Base-by-base conservation (phyloP, 2,113 vertebrate species). In the Rhadina sibilatrix region DNA sequence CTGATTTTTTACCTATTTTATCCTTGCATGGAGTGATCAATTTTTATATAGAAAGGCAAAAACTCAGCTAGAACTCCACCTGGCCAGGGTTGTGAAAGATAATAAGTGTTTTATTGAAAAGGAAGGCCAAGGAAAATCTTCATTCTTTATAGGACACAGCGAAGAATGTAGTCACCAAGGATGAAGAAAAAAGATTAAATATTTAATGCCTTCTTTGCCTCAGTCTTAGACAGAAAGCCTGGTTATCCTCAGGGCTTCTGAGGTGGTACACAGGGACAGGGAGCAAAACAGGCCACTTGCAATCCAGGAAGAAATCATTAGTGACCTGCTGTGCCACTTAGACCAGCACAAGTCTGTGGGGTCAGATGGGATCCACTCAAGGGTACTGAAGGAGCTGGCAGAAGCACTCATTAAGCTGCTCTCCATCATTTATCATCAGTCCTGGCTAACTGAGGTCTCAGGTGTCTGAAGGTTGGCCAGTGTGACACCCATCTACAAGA, bases 401-500 rank as follows among this genome's bases (percentile, higher is more conserved):
- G 6, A 35, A 31, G 44, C 4, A 11, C 5, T 50, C 0, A 0
- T 0, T 5, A 31, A 44, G 4, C 9, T 4, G 3, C 4, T 18
- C 7, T 59, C 22, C 31, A 33, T 27, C 13, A 27, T 33, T 44
- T 53, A 22, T 60, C 18, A 33, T 46, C 6, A 69, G 22, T 38
- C 12, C 46, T 60, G 22, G 17, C 6, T 57, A n/a, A 57, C 56
- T 52, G 37, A 49, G 18, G 6, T 44, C 9, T 12, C 25, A 68
- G 21, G 18, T 31, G 35, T 25, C 52, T 66, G 37, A n/a, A 35
- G 31, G 9, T 0, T 77, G 54, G 18, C n/a, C 54, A 52, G 16
- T 33, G 10, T 37, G 33, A 52, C 46, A 44, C 3, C 7, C 31
- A 50, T 21, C 44, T 59, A 59, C 37, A 68, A 37, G 33, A 60